Evolutionary conservation across 2,888 invertebrate species (phyloP).

Genomic region (Conchocele bisecta): DNA sequence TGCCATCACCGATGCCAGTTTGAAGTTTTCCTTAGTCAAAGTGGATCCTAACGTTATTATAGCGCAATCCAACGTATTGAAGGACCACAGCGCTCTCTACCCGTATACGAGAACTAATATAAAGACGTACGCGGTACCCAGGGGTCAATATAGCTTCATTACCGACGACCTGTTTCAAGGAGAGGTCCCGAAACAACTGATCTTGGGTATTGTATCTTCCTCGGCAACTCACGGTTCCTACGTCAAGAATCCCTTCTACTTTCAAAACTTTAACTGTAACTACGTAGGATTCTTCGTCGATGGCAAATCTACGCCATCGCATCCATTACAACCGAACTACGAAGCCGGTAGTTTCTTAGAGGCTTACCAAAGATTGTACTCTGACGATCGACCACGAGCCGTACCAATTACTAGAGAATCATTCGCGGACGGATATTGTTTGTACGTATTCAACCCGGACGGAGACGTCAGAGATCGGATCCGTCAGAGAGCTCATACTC

Average conservation of each 20-base stretch:
- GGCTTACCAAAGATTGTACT: not conserved
- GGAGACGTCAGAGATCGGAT: conserved; percentile 9
- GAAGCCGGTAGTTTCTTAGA: conserved; percentile 10
- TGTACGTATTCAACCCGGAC: conserved; percentile 21
- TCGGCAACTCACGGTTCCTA: conserved; percentile 17
- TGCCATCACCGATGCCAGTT: not conserved
- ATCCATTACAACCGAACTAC: conserved; percentile 27
- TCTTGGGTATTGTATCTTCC: conserved; percentile 28
- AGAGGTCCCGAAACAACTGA: conserved; percentile 28
- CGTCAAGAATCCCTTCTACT: conserved; percentile 31
- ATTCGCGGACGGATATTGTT: conserved; percentile 21
- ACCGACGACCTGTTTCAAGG: conserved; percentile 38
- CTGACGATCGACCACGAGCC: not conserved
- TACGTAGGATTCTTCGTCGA: conserved; percentile 32
- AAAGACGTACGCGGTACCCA: conserved; percentile 28
- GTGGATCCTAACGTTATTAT: conserved; percentile 9
- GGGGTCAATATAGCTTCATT: conserved; percentile 25
- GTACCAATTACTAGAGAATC: conserved; percentile 1
- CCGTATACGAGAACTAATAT: conserved; percentile 33
- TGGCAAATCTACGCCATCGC: conserved; percentile 21
- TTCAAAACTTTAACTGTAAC: conserved; percentile 31
- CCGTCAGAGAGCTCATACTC: conserved; percentile 24
- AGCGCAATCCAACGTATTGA: conserved; percentile 14
- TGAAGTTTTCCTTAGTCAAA: not conserved
- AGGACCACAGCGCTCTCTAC: no score